These are phyloP conservation scores for Channallabes apus DNA, from an alignment of 2,797 vertebrate species.

Conservation along the genomic window DNA sequence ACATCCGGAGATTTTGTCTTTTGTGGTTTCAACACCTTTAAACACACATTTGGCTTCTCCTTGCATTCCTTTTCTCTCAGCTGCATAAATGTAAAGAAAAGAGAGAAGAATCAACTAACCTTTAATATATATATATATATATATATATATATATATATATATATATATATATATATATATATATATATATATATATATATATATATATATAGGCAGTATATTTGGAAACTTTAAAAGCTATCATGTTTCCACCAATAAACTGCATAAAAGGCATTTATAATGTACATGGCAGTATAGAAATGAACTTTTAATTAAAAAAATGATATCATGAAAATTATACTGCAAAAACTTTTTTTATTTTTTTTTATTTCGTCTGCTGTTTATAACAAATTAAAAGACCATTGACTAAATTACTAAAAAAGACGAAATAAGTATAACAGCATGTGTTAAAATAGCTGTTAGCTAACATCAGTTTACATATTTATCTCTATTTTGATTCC, in stretches of 20 bases:
- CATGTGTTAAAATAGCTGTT: not conserved
- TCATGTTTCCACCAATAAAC: not conserved
- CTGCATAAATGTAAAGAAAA: conserved; percentile 42
- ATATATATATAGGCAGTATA: too few species aligned
- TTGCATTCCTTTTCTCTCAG: conserved; percentile 69
- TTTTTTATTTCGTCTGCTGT: not conserved
- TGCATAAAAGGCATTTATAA: not conserved
- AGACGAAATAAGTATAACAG: not conserved
- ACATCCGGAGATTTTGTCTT: conserved; percentile 77
- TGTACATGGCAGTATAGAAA: not conserved
- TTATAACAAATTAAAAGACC: not conserved
- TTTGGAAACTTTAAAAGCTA: not conserved
- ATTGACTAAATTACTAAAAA: not conserved
- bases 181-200: too few species aligned
- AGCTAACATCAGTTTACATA: not conserved
- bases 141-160: too few species aligned
- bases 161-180: too few species aligned
- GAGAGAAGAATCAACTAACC: not conserved
- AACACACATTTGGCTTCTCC: conserved; percentile 71
- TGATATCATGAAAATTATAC: not conserved
- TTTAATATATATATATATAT: not conserved
- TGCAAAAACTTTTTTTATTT: too few species aligned
- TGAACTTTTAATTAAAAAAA: not conserved
- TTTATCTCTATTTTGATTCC: too few species aligned
- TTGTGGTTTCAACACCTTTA: conserved; percentile 69